Conservation (phyloP, 1,140 invertebrate species). For the Eufriesea mexicana region DNA sequence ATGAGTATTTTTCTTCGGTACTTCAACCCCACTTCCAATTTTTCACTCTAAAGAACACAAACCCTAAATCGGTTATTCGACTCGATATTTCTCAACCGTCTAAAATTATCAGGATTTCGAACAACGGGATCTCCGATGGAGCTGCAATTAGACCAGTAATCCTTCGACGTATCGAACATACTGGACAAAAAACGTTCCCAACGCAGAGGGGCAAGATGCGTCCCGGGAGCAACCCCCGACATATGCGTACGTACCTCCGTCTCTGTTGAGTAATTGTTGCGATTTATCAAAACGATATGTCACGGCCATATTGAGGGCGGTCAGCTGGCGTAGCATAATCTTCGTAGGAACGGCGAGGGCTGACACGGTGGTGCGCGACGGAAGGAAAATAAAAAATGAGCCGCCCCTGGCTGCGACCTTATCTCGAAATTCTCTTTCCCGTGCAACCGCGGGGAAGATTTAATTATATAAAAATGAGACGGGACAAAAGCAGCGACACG, state of each 20-base stretch:
- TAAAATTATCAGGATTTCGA: conserved; percentile 32
- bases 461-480: conserved; percentile 27
- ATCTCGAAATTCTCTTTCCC: neutral
- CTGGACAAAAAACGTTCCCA: conserved; percentile 62
- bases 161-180: conserved; percentile 51
- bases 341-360: conserved; percentile 46
- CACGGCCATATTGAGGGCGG: conserved; percentile 67
- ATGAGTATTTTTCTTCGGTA: too few species aligned
- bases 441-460: neutral
- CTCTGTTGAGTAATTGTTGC: conserved; percentile 73
- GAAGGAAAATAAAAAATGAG: neutral
- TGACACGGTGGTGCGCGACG: too few species aligned
- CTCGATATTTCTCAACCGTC: neutral
- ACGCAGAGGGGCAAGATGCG: conserved; percentile 52
- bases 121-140: too few species aligned
- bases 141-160: conserved; percentile 67
- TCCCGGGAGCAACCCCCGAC: conserved; percentile 47
- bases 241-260: conserved; percentile 66
- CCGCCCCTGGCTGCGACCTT: neutral
- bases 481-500: conserved; percentile 9
- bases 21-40: neutral
- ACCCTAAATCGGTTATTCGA: neutral
- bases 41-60: neutral
- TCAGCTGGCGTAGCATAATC: conserved; percentile 61
- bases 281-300: conserved; percentile 77